These are phyloP conservation scores for Peromyscus californicus DNA, from an alignment of 2,113 vertebrate species.

Conservation along the genomic window DNA sequence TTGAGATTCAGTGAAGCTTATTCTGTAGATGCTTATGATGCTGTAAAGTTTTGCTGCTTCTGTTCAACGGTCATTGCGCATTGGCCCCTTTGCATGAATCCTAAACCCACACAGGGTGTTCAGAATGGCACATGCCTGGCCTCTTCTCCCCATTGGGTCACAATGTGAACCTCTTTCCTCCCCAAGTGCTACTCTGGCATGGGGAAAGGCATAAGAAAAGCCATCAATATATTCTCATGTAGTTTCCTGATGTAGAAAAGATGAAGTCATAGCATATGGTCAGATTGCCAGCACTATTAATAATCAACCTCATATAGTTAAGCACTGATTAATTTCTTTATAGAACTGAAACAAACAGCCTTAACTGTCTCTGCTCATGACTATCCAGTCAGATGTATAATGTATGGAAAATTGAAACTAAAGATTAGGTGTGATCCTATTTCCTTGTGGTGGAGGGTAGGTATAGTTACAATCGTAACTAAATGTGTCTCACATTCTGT, in stretches of 20 bases:
- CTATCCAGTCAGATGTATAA: slow-evolving; percentile 89
- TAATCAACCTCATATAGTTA: slow-evolving; percentile 91
- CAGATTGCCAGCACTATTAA: slow-evolving; percentile 89
- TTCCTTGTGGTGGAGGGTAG: slow-evolving; percentile 87
- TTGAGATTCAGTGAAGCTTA: neutral
- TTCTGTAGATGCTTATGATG: neutral
- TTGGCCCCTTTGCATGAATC: neutral
- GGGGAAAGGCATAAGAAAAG: slow-evolving; percentile 86
- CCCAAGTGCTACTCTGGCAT: slow-evolving; percentile 51
- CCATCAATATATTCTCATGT: slow-evolving; percentile 88
- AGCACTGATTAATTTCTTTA: slow-evolving; percentile 90
- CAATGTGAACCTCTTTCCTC: slow-evolving; percentile 66
- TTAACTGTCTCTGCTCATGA: slow-evolving; percentile 88
- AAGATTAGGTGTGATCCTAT: slow-evolving; percentile 89
- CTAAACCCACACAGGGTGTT: neutral
- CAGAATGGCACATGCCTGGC: slow-evolving; percentile 37
- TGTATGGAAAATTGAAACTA: slow-evolving; percentile 89
- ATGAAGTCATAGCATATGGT: slow-evolving; percentile 92
- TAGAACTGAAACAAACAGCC: slow-evolving; percentile 91
- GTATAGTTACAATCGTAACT: slow-evolving; percentile 90
- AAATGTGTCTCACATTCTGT: slow-evolving; percentile 88
- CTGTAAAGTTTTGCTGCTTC: neutral
- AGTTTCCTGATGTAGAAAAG: slow-evolving; percentile 84
- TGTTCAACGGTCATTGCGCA: neutral
- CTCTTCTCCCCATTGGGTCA: slow-evolving; percentile 72